phyloP scores from a whole-genome alignment of 2,888 invertebrate genomes.

The Hermodice carunculata region DNA sequence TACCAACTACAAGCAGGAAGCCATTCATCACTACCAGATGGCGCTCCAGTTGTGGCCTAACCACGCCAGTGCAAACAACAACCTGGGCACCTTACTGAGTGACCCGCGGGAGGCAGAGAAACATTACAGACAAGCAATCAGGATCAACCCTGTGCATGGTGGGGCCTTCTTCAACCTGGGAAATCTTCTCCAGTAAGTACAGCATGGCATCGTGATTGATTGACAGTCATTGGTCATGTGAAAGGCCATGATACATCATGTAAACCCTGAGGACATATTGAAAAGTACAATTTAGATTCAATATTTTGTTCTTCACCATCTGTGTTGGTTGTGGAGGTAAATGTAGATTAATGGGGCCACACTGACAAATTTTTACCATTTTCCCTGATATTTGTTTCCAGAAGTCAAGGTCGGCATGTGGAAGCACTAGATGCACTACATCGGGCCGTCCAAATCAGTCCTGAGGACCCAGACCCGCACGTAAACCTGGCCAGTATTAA shows the following conservation, averaged over 20 bases:
- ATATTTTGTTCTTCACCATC: no score
- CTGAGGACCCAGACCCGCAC: conserved; percentile 8
- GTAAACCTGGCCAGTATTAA: background rate
- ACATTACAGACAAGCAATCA: conserved; percentile 62
- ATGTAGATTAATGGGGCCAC: no score
- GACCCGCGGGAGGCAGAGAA: conserved; percentile 2
- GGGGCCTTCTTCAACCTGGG: conserved; percentile 91
- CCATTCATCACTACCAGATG: conserved; percentile 82
- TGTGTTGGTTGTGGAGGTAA: no score
- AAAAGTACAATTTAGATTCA: no score
- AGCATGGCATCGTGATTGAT: no score
- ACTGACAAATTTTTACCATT: no score
- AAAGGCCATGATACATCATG: no score
- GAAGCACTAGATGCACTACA: background rate
- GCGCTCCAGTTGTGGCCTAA: conserved; percentile 2
- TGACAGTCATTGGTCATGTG: no score
- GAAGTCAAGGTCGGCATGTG: background rate
- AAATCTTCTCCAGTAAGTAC: conserved; percentile 66
- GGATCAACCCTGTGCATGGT: conserved; percentile 83
- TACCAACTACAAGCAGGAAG: conserved; percentile 79
- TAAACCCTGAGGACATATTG: no score
- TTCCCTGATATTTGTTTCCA: background rate
- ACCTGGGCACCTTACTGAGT: conserved; percentile 9
- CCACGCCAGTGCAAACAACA: conserved; percentile 13
- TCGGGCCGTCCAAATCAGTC: background rate